phyloP scores from a whole-genome alignment of 2,113 vertebrate species.

The Phocoena sinus region DNA sequence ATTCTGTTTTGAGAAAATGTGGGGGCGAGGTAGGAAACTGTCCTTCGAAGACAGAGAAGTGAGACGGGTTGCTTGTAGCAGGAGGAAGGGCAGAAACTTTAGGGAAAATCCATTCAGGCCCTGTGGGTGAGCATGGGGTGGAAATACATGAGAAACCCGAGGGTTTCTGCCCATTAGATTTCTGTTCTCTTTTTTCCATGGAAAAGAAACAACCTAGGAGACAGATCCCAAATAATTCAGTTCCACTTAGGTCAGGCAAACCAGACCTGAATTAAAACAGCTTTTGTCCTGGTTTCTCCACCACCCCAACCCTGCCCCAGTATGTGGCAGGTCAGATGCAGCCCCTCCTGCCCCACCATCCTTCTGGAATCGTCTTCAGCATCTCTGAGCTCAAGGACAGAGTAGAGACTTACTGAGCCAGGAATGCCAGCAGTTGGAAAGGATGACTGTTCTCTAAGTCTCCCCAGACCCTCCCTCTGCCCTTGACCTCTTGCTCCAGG shows the following conservation, averaged over 20 bases:
- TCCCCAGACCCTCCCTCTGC: not conserved
- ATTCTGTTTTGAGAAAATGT: not conserved
- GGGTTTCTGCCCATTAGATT: not conserved
- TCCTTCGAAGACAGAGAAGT: not conserved
- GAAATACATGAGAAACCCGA: not conserved
- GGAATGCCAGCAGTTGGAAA: too few species aligned
- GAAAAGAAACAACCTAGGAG: not conserved
- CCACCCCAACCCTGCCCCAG: fast-evolving
- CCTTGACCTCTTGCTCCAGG: not conserved
- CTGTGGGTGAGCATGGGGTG: not conserved
- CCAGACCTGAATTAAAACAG: not conserved
- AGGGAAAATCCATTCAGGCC: not conserved
- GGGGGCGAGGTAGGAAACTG: not conserved
- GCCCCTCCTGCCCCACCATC: not conserved
- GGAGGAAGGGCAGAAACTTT: not conserved
- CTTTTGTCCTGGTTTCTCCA: not conserved
- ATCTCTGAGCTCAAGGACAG: not conserved
- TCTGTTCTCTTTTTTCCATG: not conserved
- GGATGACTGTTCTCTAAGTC: not conserved
- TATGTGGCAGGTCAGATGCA: not conserved
- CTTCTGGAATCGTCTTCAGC: not conserved
- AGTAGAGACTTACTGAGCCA: not conserved
- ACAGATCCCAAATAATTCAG: not conserved
- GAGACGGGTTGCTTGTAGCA: not conserved
- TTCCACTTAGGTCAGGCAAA: not conserved